A percentile compares a stretch with the other conserved stretches of the same genome.
Evolutionary conservation across 2,113 vertebrate species (phyloP).

Genomic region (Pteruthius melanotis): DNA sequence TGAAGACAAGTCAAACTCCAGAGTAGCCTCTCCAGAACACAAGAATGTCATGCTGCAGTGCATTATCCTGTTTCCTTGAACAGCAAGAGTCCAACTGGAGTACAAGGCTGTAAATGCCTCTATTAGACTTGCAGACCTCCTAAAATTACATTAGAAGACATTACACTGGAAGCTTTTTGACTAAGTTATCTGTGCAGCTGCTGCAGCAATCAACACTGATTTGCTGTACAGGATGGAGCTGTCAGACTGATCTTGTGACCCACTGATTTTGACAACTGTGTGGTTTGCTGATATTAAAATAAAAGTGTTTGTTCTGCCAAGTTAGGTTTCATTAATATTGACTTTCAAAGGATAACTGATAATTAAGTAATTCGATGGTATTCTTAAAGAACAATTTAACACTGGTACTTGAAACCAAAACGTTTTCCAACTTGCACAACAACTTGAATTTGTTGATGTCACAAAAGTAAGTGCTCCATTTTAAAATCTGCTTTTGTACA

Average conservation of each 20-base stretch:
- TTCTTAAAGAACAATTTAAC: slow-evolving; percentile 12
- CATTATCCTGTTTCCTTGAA: not conserved
- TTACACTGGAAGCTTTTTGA: not conserved
- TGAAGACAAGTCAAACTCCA: not conserved
- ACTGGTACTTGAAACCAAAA: not conserved
- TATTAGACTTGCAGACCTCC: not conserved
- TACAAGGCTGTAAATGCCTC: not conserved
- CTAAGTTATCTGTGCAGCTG: not conserved
- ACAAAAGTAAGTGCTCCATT: not conserved
- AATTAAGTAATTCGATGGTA: slow-evolving; percentile 37
- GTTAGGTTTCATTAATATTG: not conserved
- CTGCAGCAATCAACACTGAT: not conserved
- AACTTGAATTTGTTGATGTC: not conserved
- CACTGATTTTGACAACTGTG: not conserved
- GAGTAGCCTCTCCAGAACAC: not conserved
- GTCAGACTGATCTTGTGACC: not conserved
- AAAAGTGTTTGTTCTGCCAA: not conserved
- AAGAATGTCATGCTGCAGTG: fast-evolving
- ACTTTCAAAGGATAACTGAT: slow-evolving; percentile 2
- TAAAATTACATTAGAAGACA: not conserved
- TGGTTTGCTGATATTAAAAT: slow-evolving; percentile 9
- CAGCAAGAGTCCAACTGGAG: not conserved
- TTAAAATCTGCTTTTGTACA: not conserved
- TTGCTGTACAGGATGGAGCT: not conserved
- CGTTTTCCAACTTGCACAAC: not conserved